Evolutionary conservation across 2,888 invertebrate species (phyloP).

Genomic region (Sphinx pinastri): DNA sequence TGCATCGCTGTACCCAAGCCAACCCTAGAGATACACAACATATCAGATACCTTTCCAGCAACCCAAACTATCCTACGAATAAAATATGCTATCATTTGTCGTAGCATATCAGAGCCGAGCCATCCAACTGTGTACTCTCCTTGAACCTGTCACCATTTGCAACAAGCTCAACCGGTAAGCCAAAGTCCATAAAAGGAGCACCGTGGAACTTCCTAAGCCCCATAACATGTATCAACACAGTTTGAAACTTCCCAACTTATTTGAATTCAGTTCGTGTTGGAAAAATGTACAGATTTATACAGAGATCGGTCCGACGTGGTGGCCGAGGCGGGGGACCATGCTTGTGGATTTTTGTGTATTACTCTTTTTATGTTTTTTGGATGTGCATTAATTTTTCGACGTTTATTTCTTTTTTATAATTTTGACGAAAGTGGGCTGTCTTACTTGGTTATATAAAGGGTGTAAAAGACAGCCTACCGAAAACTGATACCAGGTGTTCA

Average conservation of each 20-base stretch:
- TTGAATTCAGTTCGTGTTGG: conserved; percentile 52
- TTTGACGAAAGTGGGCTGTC: no score
- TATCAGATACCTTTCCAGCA: no score
- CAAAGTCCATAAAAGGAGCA: conserved; percentile 15
- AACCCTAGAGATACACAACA: no score
- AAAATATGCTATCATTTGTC: no score
- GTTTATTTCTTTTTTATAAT: no score
- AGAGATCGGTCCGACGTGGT: conserved; percentile 35
- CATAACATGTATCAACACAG: conserved; percentile 62
- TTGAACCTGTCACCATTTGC: conserved; percentile 10
- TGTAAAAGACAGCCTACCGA: no score
- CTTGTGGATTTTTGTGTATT: neutral
- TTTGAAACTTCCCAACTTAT: conserved; percentile 60
- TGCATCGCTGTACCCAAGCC: no score
- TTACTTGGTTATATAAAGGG: no score
- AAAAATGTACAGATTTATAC: conserved; percentile 64
- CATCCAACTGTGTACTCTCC: no score
- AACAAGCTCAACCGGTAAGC: conserved; percentile 38
- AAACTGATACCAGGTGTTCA: no score
- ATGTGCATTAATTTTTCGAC: neutral
- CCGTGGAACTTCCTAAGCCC: conserved; percentile 49
- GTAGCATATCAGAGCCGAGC: no score
- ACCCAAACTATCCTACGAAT: no score
- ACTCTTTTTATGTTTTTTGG: neutral
- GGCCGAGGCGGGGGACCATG: conserved; percentile 22